Evolutionary conservation across 2,888 invertebrate genomes (phyloP), one percentile per base, ranked within the genome.

Genomic region (Nomada fabriciana): DNA sequence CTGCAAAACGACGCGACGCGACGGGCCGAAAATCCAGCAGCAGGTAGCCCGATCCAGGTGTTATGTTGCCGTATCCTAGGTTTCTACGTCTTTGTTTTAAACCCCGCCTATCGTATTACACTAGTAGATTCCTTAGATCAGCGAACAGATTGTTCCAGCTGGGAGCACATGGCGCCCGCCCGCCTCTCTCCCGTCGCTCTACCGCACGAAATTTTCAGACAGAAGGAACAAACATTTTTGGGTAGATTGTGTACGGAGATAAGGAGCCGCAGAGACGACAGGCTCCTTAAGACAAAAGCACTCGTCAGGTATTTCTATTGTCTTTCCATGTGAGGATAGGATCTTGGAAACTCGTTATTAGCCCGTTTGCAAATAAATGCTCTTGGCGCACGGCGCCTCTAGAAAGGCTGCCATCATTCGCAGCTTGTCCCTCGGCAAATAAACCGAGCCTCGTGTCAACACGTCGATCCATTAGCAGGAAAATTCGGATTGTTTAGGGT

Each of bases 391-490:
- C 25, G 80, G 86, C 85, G 87, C 85, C 80, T 73, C 59, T 81
- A 70, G 20, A 23, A 52, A 60, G 47, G 42, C 20, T 20, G 18
- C 18, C 43, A 9, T 55, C 75, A 68, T 59, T 43, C 53, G 63
- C 43, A 13, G 23, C 63, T 18, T 52, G 50, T 29, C 29, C 25
- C 13, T 36, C 18, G 15, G 64, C 67, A 76, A 83, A 72, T 63
- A 84, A 74, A 86, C 73, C 69, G 61, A 80, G 61, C 11, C 61
- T 60, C 75, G 82, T 86, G 88, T 84, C 84, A 88, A 88, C 80
- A 87, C 64, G 78, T 70, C 82, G 86, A 82, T 86, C 88, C 86
- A 88, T 88, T 89, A 88, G 86, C 86, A 69, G 36, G 69, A 60
- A 83, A 80, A 84, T 87, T 80, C 72, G 52, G 43, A 23, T 47